These are phyloP conservation scores for Drosophila watanabei DNA, from an alignment of 1,140 invertebrate species.

Conservation along the genomic window DNA sequence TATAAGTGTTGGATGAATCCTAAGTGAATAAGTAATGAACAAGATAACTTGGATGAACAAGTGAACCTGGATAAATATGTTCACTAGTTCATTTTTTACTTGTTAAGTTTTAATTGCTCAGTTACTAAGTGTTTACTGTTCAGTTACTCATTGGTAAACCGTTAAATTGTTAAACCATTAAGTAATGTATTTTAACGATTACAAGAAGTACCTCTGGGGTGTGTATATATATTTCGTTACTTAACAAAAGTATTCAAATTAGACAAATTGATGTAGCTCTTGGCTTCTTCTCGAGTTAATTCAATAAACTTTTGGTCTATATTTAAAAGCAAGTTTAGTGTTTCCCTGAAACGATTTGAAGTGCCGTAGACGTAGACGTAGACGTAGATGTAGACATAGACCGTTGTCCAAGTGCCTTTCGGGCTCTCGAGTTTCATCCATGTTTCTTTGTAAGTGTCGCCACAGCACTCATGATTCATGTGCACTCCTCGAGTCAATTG, in stretches of 20 bases:
- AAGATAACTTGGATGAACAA: background rate
- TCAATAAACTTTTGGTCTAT: slow-evolving; percentile 39
- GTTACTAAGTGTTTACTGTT: too few relatives aligned
- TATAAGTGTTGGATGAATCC: too few relatives aligned
- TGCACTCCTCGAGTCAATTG: slow-evolving; percentile 43
- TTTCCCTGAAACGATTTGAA: slow-evolving; percentile 35
- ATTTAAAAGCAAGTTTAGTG: slow-evolving; percentile 28
- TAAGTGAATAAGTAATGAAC: background rate
- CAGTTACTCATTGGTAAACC: background rate
- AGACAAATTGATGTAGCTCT: slow-evolving; percentile 4
- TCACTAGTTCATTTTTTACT: background rate
- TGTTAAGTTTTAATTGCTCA: too few relatives aligned
- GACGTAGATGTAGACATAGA: background rate
- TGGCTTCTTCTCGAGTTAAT: slow-evolving; percentile 6
- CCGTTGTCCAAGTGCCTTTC: slow-evolving; percentile 22
- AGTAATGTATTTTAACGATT: background rate
- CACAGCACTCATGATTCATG: slow-evolving; percentile 42
- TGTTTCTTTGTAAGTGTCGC: slow-evolving; percentile 49
- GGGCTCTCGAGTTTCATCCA: slow-evolving; percentile 41
- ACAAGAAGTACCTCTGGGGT: background rate
- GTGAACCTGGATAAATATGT: background rate
- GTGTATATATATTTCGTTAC: background rate
- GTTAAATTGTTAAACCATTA: background rate
- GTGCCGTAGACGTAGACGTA: slow-evolving; percentile 5
- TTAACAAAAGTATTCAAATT: slow-evolving; percentile 1